A percentile compares a stretch with the other conserved stretches of the same genome.
Evolutionary conservation across 2,888 invertebrate genomes (phyloP).

Genomic region (Netelia melanura): DNA sequence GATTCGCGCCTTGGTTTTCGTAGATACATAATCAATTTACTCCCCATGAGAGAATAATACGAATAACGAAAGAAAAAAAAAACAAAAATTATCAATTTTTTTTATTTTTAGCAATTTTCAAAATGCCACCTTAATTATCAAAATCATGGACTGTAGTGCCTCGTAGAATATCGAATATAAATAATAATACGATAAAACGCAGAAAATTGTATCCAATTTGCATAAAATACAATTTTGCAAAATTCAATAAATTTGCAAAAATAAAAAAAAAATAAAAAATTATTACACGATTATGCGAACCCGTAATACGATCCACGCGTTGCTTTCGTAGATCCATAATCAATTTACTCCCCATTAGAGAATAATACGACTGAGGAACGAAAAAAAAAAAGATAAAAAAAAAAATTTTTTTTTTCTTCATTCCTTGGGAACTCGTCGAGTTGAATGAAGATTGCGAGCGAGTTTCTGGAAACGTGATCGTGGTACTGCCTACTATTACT

Average conservation of each 20-base stretch:
- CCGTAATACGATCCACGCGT: not conserved
- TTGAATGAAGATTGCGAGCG: slow-evolving; percentile 49
- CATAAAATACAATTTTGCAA: too few relatives aligned
- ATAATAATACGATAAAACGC: too few relatives aligned
- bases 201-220: too few relatives aligned
- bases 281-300: not conserved
- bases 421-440: not conserved
- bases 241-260: not conserved
- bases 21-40: too few relatives aligned
- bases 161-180: too few relatives aligned
- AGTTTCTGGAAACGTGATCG: slow-evolving; percentile 54
- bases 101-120: too few relatives aligned
- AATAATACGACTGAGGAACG: not conserved
- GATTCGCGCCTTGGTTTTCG: too few relatives aligned
- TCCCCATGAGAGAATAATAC: too few relatives aligned
- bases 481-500: slow-evolving; percentile 46
- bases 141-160: too few relatives aligned
- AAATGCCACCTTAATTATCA: too few relatives aligned
- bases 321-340: not conserved
- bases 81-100: not conserved
- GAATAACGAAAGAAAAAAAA: not conserved
- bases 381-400: not conserved
- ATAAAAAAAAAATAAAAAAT: not conserved
- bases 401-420: too few relatives aligned
- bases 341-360: not conserved